Evolutionary conservation across 2,797 vertebrate genomes (phyloP).

Genomic region (Luscinia luscinia): DNA sequence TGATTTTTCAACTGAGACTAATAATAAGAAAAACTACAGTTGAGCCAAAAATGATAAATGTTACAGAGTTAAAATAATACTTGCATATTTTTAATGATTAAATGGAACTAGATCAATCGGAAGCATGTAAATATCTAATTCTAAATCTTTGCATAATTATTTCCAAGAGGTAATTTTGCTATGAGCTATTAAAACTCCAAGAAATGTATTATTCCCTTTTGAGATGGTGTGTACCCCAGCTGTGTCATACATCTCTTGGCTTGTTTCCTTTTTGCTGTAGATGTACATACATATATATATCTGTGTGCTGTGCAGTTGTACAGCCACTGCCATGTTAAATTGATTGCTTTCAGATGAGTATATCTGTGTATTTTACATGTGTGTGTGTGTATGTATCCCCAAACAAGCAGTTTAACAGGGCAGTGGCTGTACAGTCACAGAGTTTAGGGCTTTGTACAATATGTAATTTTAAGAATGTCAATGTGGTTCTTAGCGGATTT

Average conservation of each 20-base stretch:
- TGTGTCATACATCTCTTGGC: constrained; percentile 44
- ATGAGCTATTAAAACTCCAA: constrained; percentile 29
- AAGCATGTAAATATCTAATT: constrained; percentile 65
- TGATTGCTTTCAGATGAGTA: neutral
- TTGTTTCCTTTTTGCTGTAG: constrained; percentile 52
- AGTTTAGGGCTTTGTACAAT: constrained; percentile 58
- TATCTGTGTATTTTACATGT: neutral
- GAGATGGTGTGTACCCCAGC: constrained; percentile 36
- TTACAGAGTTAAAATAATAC: constrained; percentile 48
- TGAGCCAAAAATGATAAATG: constrained; percentile 55
- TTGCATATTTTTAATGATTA: constrained; percentile 50
- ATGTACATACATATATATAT: constrained; percentile 32
- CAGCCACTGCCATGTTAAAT: neutral
- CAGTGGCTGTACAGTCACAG: neutral
- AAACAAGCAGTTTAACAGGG: neutral
- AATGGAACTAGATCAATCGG: neutral
- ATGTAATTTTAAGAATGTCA: constrained; percentile 61
- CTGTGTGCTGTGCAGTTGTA: neutral
- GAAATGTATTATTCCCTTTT: constrained; percentile 32
- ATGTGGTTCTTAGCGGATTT: constrained; percentile 40
- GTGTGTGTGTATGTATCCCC: neutral
- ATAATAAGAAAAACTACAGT: constrained; percentile 38
- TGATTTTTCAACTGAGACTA: constrained; percentile 32
- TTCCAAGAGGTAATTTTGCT: constrained; percentile 62
- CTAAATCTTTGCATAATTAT: constrained; percentile 32